A percentile compares a stretch with the other conserved stretches of the same genome.
Conservation (phyloP, 2,113 vertebrate genomes). For the Myrmecophaga tridactyla region DNA sequence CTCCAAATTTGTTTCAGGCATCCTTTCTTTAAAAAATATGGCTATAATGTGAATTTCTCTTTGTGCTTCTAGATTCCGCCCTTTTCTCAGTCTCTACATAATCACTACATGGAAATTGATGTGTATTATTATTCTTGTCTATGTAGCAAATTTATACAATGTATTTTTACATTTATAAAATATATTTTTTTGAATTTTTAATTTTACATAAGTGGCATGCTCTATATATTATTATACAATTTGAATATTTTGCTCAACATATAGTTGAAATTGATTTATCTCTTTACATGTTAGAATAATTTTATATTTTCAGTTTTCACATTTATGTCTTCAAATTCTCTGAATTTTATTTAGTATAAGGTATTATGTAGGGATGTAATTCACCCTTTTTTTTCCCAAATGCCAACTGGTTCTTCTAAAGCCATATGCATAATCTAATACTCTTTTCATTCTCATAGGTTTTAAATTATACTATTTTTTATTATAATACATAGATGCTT, state of each 20-base stretch:
- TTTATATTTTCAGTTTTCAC: neutral
- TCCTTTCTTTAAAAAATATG: neutral
- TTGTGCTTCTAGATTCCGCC: neutral
- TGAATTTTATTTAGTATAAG: neutral
- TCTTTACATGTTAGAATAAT: conserved; percentile 4
- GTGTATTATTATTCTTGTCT: neutral
- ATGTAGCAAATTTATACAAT: neutral
- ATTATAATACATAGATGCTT: neutral
- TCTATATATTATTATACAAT: neutral
- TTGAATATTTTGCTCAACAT: neutral
- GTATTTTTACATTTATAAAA: neutral
- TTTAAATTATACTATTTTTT: neutral
- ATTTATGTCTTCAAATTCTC: neutral
- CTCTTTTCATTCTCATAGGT: neutral
- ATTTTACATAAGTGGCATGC: neutral
- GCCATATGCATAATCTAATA: neutral
- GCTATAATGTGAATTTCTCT: neutral
- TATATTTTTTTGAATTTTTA: neutral
- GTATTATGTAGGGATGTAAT: neutral
- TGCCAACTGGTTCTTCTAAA: neutral
- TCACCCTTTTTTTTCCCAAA: neutral
- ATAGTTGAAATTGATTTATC: neutral
- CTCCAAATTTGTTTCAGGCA: neutral
- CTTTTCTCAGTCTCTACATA: neutral
- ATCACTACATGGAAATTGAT: neutral